Percentiles rank a stretch among this genome's conserved stretches.
Evolutionary conservation across 1,140 invertebrate species (phyloP).

Genomic region (Oppia nitens): DNA sequence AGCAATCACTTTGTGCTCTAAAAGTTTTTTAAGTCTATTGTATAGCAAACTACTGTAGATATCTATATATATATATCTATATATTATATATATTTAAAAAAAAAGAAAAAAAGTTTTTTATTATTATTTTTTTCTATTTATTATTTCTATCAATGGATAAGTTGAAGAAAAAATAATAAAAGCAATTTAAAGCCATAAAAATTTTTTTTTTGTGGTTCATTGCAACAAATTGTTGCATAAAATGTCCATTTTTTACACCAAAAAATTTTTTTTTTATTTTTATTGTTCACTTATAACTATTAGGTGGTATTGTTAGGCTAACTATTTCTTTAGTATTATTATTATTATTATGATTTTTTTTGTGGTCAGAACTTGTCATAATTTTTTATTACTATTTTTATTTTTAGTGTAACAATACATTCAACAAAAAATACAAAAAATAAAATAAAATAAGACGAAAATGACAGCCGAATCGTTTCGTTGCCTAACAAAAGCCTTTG

Average conservation of each 20-base stretch:
- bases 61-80: too few relatives aligned
- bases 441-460: background rate
- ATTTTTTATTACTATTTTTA: too few relatives aligned
- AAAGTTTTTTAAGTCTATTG: background rate
- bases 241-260: background rate
- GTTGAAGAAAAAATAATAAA: background rate
- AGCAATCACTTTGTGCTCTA: background rate
- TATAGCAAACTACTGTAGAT: too few relatives aligned
- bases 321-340: too few relatives aligned
- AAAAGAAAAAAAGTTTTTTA: background rate
- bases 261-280: background rate
- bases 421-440: too few relatives aligned
- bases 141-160: too few relatives aligned
- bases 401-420: too few relatives aligned
- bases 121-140: too few relatives aligned
- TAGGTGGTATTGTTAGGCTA: too few relatives aligned
- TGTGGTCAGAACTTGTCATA: too few relatives aligned
- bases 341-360: too few relatives aligned
- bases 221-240: background rate
- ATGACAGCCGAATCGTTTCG: background rate
- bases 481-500: background rate
- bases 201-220: background rate
- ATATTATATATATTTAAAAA: too few relatives aligned
- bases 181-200: background rate
- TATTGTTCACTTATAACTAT: background rate